Base-by-base conservation (phyloP, 2,888 invertebrate genomes). In the Phalera bucephala region DNA sequence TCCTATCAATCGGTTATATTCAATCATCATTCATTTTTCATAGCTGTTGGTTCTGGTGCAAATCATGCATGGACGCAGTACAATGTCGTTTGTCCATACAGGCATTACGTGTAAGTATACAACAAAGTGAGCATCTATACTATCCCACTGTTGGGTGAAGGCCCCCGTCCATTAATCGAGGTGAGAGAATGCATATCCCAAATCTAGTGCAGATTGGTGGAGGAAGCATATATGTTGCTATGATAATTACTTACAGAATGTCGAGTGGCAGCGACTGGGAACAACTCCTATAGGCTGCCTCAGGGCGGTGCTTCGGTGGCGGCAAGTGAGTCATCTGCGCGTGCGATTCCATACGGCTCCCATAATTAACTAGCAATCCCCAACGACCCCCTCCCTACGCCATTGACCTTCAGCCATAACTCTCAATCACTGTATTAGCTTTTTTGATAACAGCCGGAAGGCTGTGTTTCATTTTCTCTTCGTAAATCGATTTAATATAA, bases 231-330 rank as follows among this genome's bases (percentile, higher is more conserved):
- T n/a, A n/a, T n/a, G n/a, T n/a, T n/a, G n/a, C n/a, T n/a, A n/a
- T n/a, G n/a, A n/a, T 26, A 3, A 10, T 25, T 61, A 83, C 90
- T 89, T 60, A 90, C 90, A 90, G 80, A 83, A 90, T 90, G 55
- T 90, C 90, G 52, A 90, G 85, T 33, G 90, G 90, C 59, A 90
- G 56, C 23, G 86, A 82, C 64, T 90, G 90, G 47, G 90, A 86
- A 65, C 90, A 90, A 71, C 84, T 89, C 59, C 77, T 82, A 56
- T 90, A 90, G 38, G 76, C 71, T 52, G 82, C 78, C 63, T 86
- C 87, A 5, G 75, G 70, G 62, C 86, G 78, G 40, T 83, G 78
- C 59, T 85, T 84, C 51, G 58, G 67, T 23, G 77, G 75, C 62
- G 71, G 64, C 53, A 78, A 64, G 49, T 77, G 79, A 81, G 57